These are phyloP conservation scores for Aphrophora alni DNA, from an alignment of 2,888 invertebrate genomes.

Conservation along the genomic window DNA sequence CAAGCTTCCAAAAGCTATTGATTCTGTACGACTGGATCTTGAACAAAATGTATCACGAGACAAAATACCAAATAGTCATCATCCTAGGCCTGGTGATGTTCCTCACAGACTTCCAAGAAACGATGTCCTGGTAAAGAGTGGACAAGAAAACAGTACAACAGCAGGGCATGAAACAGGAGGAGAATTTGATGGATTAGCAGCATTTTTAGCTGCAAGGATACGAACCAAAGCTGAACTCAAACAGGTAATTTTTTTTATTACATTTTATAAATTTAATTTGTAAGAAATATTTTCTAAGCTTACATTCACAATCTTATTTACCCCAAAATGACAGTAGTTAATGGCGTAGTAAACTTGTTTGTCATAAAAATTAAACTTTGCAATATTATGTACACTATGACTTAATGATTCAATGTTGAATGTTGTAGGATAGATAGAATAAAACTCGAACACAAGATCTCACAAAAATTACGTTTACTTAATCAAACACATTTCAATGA, in stretches of 20 bases:
- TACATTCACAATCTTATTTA: neutral
- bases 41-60: neutral
- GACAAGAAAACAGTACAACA: conserved; percentile 14
- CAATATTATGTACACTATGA: too few relatives aligned
- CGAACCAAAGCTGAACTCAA: conserved; percentile 88
- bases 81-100: neutral
- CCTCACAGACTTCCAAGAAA: conserved; percentile 10
- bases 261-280: neutral
- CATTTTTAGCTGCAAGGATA: conserved; percentile 72
- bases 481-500: too few relatives aligned
- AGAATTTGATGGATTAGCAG: conserved; percentile 66
- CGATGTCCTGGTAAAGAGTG: neutral
- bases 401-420: too few relatives aligned
- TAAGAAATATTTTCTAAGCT: neutral
- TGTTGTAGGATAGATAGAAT: too few relatives aligned
- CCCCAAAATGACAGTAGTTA: too few relatives aligned
- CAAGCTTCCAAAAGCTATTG: conserved; percentile 72
- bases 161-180: conserved; percentile 43
- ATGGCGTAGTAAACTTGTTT: too few relatives aligned
- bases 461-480: too few relatives aligned
- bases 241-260: conserved; percentile 52
- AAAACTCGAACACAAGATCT: too few relatives aligned
- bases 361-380: too few relatives aligned
- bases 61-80: neutral
- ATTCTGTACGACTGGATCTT: conserved; percentile 60